Base-by-base conservation (phyloP, 1,140 invertebrate species). In the Penaeus indicus region DNA sequence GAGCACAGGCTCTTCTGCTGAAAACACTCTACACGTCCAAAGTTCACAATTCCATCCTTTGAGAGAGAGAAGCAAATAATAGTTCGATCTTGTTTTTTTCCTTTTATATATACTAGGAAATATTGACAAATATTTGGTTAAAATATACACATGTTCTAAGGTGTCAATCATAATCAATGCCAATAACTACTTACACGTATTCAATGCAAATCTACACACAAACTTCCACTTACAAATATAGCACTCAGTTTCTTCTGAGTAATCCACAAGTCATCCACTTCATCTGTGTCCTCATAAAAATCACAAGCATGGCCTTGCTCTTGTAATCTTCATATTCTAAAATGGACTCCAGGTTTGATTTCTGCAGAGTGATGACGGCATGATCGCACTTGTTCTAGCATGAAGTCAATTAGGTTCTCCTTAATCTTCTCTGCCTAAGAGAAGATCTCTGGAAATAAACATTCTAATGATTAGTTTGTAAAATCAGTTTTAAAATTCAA, bases 221-320 rank as follows among this genome's bases (percentile, higher is more conserved):
- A n/a, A 47, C 25, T 1, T 78, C 0, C 91, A 93, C 93, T 93
- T 93, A 96, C 95, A 93, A 96, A 93, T 91, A 95, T 94, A 7
- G 95, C 94, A 82, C 95, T 94, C 62, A 96, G 91, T 93, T 95
- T 95, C 21, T 94, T 92, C 88, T 93, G 92, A n/a, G 94, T 94
- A 92, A 19, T 92, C 90, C 75, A 93, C 54, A 94, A 94, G 92
- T 95, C 95, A 86, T 94, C 92, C 90, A 92, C 92, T 91, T 93
- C 92, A 91, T 92, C 92, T 72, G 92, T 92, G 88, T 94, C 93
- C 63, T 93, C 92, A 92, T 94, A 94, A 89, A 93, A 93, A 92
- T 92, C 22, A 94, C 92, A 21, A 94, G 89, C 93, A 94, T 94
- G 13, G 93, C 93, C n/a, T 75, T 90, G 63, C 77, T 81, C 38